Conservation (phyloP, 2,797 vertebrate species). For the Tiaroga cobitis region DNA sequence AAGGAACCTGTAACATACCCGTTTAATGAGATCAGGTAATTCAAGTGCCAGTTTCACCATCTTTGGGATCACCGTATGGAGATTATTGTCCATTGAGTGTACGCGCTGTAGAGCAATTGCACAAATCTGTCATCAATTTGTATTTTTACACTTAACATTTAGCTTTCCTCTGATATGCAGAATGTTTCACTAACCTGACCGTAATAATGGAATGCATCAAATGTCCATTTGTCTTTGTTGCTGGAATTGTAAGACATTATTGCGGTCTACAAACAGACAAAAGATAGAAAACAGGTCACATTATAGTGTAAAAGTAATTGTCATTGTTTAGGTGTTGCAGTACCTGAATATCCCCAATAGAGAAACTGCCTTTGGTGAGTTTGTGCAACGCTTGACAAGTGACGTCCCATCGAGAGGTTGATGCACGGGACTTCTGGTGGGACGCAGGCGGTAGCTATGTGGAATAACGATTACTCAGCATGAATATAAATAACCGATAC, state of each 20-base stretch:
- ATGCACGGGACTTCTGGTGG: neutral
- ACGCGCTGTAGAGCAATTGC: conserved; percentile 41
- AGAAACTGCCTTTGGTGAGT: conserved; percentile 31
- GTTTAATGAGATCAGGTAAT: conserved; percentile 57
- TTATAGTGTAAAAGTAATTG: neutral
- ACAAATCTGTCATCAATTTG: conserved; percentile 6
- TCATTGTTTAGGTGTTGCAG: neutral
- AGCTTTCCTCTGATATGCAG: neutral
- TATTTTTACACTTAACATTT: neutral
- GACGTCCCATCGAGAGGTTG: conserved; percentile 55
- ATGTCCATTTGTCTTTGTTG: conserved; percentile 68
- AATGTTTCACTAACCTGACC: conserved; percentile 62
- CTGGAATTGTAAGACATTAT: conserved; percentile 70
- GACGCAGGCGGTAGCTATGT: neutral
- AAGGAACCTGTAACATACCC: conserved; percentile 58
- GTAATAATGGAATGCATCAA: conserved; percentile 64
- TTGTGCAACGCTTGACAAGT: conserved; percentile 49
- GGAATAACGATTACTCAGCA: neutral
- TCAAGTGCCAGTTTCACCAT: conserved; percentile 70
- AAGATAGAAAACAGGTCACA: neutral
- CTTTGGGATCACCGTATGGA: conserved; percentile 57
- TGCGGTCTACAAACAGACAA: conserved; percentile 57
- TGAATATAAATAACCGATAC: neutral
- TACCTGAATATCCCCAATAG: conserved; percentile 63
- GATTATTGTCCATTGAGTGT: conserved; percentile 24